Evolutionary conservation across 2,113 vertebrate genomes (phyloP), one percentile per base, ranked within the genome.

Genomic region (Chloropsis cyanopogon): DNA sequence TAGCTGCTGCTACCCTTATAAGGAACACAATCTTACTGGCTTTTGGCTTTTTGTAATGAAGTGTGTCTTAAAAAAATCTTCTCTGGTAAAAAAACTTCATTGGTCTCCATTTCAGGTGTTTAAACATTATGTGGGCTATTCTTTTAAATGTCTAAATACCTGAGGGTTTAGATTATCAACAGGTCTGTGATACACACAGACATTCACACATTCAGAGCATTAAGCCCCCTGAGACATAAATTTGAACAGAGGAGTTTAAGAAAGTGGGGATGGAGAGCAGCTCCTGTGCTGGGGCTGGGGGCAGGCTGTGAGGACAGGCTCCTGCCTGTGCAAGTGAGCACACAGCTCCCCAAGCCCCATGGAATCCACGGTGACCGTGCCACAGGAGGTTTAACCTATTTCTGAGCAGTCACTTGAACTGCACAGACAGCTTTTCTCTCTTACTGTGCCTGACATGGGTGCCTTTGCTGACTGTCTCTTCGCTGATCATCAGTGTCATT

Each of bases 201-300:
- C 64, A 44, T 93, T 96, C 71, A 85, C 66, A 94, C 47, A 8
- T 90, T 96, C 64, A 83, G 66, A 92, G 71, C 64, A 60, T 72
- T 88, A 89, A 97, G 47, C 64, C 83, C 82, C 14, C 61, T 86
- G 70, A 24, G 53, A 33, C 49, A 31, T 7, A 90, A 68, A 65
- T 84, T 85, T 93, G 78, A 93, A 80, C 77, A 94, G 90, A 89
- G 60, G 90, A 92, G 60, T 92, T 87, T 95, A 72, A 75, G 70
- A 95, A 73, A 80, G 50, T 31, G 25, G 9, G 14, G 21, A 6
- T 31, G 33, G 35, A 76, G 64, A 35, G 35, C 5, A 1, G 14
- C 41, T 46, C 18, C 37, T 39, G 26, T 47, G 26, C 60, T 3
- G 4, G 28, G 11, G 18, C 39, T 59, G 35, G 50, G 69, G 12